Conservation (phyloP, 2,888 invertebrate genomes). For the Apoda limacodes region DNA sequence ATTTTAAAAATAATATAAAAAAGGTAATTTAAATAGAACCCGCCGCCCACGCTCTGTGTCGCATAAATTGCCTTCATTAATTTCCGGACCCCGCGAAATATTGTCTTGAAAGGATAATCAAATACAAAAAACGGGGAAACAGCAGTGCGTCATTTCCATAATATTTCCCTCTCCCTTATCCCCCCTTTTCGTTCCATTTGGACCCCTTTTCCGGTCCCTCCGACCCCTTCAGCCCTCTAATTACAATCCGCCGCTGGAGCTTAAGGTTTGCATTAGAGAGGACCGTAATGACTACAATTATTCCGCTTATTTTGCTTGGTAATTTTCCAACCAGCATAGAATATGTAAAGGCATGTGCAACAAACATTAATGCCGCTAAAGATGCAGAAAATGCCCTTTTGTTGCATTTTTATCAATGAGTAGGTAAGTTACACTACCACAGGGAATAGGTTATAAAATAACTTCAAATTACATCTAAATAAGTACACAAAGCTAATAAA, state of each 20-base stretch:
- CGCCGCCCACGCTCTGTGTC: conserved; percentile 52
- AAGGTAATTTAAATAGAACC: conserved; percentile 66
- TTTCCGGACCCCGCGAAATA: conserved; percentile 67
- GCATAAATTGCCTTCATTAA: conserved; percentile 70
- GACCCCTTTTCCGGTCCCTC: conserved; percentile 46
- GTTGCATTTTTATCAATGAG: too few species aligned
- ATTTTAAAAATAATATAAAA: conserved; percentile 39
- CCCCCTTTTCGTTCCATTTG: conserved; percentile 48
- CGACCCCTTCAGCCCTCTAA: conserved; percentile 63
- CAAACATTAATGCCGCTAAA: too few species aligned
- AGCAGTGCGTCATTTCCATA: conserved; percentile 69
- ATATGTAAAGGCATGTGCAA: too few species aligned
- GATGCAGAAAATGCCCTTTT: too few species aligned
- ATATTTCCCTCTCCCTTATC: conserved; percentile 41
- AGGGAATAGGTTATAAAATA: too few species aligned
- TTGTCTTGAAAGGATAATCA: conserved; percentile 71
- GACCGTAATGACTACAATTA: conserved; percentile 33
- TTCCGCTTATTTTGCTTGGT: too few species aligned
- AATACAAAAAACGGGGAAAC: conserved; percentile 69
- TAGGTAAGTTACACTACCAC: too few species aligned
- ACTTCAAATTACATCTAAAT: too few species aligned
- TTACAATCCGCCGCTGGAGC: conserved; percentile 57
- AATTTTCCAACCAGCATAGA: too few species aligned
- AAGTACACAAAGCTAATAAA: too few species aligned
- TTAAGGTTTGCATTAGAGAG: conserved; percentile 56